These are phyloP conservation scores for Ectropis crepuscularia DNA, from an alignment of 2,888 invertebrate species.

Conservation along the genomic window DNA sequence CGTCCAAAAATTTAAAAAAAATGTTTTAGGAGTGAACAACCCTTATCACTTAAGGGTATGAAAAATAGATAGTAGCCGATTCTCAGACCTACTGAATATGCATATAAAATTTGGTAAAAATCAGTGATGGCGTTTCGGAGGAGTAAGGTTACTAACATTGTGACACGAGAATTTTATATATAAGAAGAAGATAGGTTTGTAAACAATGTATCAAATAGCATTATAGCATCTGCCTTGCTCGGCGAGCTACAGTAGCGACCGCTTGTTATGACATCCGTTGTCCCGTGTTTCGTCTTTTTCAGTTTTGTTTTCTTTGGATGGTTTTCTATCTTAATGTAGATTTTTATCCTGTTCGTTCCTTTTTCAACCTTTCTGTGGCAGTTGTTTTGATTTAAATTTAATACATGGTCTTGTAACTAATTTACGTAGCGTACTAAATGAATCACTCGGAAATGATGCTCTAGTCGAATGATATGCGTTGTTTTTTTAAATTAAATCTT, in stretches of 20 bases:
- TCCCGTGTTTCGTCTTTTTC: conserved; percentile 59
- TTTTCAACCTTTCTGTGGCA: neutral
- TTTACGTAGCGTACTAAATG: no score
- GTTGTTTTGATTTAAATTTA: conserved; percentile 2
- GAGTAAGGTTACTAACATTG: no score
- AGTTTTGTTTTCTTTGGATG: conserved; percentile 14
- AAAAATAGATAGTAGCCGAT: no score
- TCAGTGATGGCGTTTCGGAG: no score
- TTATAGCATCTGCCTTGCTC: conserved; percentile 64
- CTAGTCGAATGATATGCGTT: neutral
- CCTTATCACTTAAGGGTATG: no score
- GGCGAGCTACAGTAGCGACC: conserved; percentile 48
- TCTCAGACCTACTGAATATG: no score
- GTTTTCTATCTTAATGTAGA: conserved; percentile 7
- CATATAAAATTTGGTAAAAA: no score
- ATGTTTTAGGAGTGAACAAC: no score
- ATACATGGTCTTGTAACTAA: neutral
- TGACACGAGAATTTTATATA: no score
- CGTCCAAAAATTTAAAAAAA: no score
- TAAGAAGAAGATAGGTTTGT: no score
- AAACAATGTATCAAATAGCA: conserved; percentile 25
- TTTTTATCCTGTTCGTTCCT: conserved; percentile 13
- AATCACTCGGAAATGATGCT: neutral
- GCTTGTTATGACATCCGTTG: conserved; percentile 60
- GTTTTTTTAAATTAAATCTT: no score